Conservation (phyloP, 1,140 invertebrate genomes). For the Drosophila sp. region DNA sequence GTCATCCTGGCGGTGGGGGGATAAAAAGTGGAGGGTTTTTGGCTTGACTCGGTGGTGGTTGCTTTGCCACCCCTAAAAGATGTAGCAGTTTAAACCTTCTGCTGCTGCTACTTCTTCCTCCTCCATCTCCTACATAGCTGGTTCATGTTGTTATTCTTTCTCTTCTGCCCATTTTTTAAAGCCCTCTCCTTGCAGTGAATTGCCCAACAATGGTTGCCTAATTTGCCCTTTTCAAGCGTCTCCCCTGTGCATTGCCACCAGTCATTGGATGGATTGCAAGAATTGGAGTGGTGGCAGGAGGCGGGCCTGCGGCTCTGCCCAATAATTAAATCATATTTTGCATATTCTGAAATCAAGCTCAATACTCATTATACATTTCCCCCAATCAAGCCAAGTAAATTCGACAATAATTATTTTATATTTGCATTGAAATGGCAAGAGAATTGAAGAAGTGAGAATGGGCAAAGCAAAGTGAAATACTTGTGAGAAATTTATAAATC, state of each 20-base stretch:
- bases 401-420: conserved; percentile 47
- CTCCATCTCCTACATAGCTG: conserved; percentile 11
- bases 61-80: conserved; percentile 59
- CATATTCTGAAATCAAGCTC: conserved; percentile 66
- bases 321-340: conserved; percentile 80
- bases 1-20: background rate
- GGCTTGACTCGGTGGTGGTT: conserved; percentile 41
- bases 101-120: conserved; percentile 13
- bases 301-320: conserved; percentile 34
- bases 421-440: conserved; percentile 1
- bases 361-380: conserved; percentile 68
- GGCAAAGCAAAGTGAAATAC: background rate
- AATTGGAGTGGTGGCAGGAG: background rate
- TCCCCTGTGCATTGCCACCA: conserved; percentile 68
- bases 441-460: conserved; percentile 25
- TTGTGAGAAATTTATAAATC: background rate
- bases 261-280: conserved; percentile 11
- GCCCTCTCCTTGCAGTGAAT: conserved; percentile 39
- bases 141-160: conserved; percentile 33
- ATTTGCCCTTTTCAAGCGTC: conserved; percentile 65
- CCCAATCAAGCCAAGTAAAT: conserved; percentile 61
- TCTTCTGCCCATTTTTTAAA: conserved; percentile 8
- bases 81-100: conserved; percentile 50
- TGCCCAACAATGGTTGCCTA: conserved; percentile 71
- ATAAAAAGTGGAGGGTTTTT: conserved; percentile 24